phyloP scores from a whole-genome alignment of 2,113 vertebrate genomes.

The Neolamprologus kungweensis region DNA sequence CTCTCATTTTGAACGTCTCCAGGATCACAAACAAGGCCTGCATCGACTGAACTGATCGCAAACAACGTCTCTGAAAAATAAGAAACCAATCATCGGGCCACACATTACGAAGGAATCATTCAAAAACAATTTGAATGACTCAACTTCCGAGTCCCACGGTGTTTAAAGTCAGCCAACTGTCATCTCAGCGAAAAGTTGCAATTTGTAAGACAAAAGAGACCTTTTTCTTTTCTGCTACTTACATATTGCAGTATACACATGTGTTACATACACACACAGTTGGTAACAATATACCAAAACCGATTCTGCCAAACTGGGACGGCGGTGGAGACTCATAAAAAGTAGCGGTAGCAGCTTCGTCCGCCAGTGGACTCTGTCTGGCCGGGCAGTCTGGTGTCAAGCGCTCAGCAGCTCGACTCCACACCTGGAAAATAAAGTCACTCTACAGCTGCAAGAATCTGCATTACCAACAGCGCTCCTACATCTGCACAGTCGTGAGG shows the following conservation, averaged over 20 bases:
- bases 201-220: not conserved
- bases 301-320: slow-evolving; percentile 18
- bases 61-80: not conserved
- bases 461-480: not conserved
- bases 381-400: slow-evolving; percentile 34
- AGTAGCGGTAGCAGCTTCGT: slow-evolving; percentile 27
- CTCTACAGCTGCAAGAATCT: not conserved
- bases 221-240: not conserved
- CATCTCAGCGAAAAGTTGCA: not conserved
- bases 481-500: not conserved
- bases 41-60: not conserved
- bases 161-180: slow-evolving; percentile 23
- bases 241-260: not conserved
- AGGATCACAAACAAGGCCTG: not conserved
- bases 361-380: slow-evolving; percentile 5
- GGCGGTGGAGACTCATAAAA: slow-evolving; percentile 27
- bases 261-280: not conserved
- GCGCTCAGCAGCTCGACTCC: not conserved
- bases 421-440: not conserved
- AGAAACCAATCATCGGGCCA: slow-evolving; percentile 5
- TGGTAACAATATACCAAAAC: slow-evolving; percentile 7
- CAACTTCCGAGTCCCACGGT: not conserved
- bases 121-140: not conserved
- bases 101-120: not conserved
- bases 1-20: slow-evolving; percentile 36